Conservation (phyloP, 2,113 vertebrate species). For the Zootoca vivipara region DNA sequence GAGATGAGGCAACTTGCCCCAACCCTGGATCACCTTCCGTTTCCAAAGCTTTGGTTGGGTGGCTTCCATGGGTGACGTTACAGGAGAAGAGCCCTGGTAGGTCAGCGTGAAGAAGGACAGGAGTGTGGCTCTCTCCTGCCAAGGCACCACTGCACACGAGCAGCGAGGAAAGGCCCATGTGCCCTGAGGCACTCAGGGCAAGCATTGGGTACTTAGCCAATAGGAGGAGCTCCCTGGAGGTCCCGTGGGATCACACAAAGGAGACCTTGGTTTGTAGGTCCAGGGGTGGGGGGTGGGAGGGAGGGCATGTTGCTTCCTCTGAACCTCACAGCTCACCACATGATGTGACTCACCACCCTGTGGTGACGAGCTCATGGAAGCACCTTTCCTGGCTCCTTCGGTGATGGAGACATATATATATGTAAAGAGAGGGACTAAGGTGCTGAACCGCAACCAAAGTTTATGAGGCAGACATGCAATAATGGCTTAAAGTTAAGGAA, state of each 20-base stretch:
- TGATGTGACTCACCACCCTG: rapidly evolving
- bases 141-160: too few species aligned
- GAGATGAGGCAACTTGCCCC: too few species aligned
- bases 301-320: neutral
- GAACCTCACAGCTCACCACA: rapidly evolving
- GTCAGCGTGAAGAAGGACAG: neutral
- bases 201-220: too few species aligned
- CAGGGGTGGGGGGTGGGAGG: neutral
- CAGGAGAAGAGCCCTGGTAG: neutral
- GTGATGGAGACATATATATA: slow-evolving; percentile 40
- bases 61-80: neutral
- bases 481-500: slow-evolving; percentile 79
- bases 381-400: neutral
- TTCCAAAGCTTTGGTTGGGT: neutral
- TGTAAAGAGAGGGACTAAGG: slow-evolving; percentile 60
- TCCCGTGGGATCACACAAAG: neutral
- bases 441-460: slow-evolving; percentile 74
- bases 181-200: too few species aligned
- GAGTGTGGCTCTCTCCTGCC: neutral
- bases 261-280: neutral
- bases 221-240: neutral
- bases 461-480: slow-evolving; percentile 82
- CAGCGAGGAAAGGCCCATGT: too few species aligned
- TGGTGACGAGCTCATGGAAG: neutral
- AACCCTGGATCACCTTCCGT: neutral